phyloP scores from a whole-genome alignment of 2,797 vertebrate species.

The Chrysocyon brachyurus region DNA sequence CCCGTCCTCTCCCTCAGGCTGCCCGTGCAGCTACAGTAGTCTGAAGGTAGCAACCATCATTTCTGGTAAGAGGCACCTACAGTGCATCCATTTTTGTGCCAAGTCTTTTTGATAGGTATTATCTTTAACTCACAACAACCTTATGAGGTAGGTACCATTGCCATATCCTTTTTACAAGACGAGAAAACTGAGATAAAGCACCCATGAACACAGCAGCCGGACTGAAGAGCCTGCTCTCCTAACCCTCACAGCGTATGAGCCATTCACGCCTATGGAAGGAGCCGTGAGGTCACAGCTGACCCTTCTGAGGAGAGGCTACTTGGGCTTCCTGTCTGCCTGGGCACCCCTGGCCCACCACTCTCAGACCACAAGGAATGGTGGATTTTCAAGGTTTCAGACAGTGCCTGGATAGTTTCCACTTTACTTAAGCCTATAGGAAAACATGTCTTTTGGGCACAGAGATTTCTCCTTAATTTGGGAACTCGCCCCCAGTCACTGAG shows the following conservation, averaged over 20 bases:
- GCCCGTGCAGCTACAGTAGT: accelerated
- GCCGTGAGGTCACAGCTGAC: background rate
- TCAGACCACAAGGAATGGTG: background rate
- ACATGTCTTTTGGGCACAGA: background rate
- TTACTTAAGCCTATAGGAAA: conserved; percentile 45
- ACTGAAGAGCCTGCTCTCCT: background rate
- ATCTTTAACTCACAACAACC: background rate
- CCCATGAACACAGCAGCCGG: background rate
- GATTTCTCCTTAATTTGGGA: background rate
- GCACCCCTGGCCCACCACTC: background rate
- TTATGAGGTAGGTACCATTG: background rate
- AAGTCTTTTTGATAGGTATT: background rate
- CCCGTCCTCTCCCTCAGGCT: background rate
- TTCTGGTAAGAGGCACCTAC: background rate
- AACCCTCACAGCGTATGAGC: accelerated
- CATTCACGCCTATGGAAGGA: background rate
- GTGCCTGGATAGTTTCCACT: background rate
- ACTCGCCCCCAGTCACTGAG: background rate
- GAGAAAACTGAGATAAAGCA: background rate
- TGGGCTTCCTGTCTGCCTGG: background rate
- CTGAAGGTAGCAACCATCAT: background rate
- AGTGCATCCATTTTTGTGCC: background rate
- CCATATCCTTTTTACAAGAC: background rate
- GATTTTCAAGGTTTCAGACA: background rate
- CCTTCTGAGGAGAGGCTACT: background rate